These are phyloP conservation scores for Porites rus DNA, from an alignment of 92 coral and sea anemone genomes.

Conservation along the genomic window DNA sequence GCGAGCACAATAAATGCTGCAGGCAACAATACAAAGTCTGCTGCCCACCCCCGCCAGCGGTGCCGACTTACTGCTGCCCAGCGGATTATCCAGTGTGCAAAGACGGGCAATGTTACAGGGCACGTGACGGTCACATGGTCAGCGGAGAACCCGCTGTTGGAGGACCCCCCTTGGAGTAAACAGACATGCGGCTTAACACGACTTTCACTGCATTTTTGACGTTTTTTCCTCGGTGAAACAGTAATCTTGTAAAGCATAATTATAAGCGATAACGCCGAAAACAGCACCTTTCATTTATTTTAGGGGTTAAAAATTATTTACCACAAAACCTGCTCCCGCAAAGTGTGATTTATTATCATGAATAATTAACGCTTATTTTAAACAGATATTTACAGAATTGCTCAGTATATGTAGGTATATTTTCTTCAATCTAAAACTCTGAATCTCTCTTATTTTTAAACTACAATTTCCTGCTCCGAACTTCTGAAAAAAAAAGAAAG, in stretches of 20 bases:
- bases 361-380: constrained; percentile 16
- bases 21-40: constrained; percentile 67
- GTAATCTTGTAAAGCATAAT: no score
- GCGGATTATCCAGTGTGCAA: constrained; percentile 55
- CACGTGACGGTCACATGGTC: constrained; percentile 56
- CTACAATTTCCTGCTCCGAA: not conserved
- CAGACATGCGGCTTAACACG: no score
- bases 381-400: constrained; percentile 12
- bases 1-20: constrained; percentile 82
- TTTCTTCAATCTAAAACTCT: constrained; percentile 8
- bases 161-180: not conserved
- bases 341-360: constrained; percentile 11
- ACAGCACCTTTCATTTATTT: no score
- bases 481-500: not conserved
- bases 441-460: not conserved
- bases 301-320: not conserved
- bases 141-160: constrained; percentile 52
- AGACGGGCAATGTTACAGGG: constrained; percentile 61
- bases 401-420: not conserved
- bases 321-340: not conserved
- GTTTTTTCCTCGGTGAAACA: no score
- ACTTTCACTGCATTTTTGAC: no score
- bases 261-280: no score
- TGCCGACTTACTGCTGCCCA: constrained; percentile 71
- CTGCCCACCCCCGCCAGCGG: constrained; percentile 66